Conservation (phyloP, 2,888 invertebrate species). For the Limenitis arthemis region DNA sequence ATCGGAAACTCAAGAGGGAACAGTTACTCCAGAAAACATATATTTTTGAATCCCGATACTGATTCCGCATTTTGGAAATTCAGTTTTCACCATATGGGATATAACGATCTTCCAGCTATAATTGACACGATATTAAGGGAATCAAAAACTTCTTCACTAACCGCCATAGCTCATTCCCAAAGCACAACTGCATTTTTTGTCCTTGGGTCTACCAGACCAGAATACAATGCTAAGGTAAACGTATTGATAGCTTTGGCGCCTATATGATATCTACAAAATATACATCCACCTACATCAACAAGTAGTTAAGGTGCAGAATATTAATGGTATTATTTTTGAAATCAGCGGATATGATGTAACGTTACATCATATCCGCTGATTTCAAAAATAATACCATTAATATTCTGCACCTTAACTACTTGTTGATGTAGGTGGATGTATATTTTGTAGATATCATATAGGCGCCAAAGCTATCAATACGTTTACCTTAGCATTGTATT, state of each 20-base stretch:
- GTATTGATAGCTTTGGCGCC: constrained; percentile 69
- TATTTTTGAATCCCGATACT: constrained; percentile 35
- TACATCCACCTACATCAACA: constrained; percentile 27
- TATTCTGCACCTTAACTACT: constrained; percentile 20
- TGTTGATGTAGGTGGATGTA: constrained; percentile 10
- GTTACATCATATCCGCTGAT: constrained; percentile 23
- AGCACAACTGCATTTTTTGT: constrained; percentile 72
- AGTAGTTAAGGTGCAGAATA: too few species aligned
- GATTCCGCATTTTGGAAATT: constrained; percentile 60
- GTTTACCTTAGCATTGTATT: constrained; percentile 54
- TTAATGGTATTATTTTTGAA: too few species aligned
- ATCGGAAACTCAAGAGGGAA: constrained; percentile 67
- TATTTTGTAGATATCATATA: constrained; percentile 31
- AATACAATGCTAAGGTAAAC: constrained; percentile 68
- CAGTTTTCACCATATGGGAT: constrained; percentile 78
- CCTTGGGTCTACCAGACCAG: constrained; percentile 57
- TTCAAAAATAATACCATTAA: constrained; percentile 15
- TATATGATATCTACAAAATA: constrained; percentile 54
- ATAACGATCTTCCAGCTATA: constrained; percentile 76
- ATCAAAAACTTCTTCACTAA: constrained; percentile 65
- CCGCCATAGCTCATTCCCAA: constrained; percentile 77
- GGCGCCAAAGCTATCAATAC: constrained; percentile 47
- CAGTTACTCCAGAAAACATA: constrained; percentile 68
- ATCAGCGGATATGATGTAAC: too few species aligned
- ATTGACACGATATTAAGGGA: constrained; percentile 38